These are phyloP conservation scores for Smittia aterrima DNA, from an alignment of 2,888 invertebrate genomes.

Conservation along the genomic window DNA sequence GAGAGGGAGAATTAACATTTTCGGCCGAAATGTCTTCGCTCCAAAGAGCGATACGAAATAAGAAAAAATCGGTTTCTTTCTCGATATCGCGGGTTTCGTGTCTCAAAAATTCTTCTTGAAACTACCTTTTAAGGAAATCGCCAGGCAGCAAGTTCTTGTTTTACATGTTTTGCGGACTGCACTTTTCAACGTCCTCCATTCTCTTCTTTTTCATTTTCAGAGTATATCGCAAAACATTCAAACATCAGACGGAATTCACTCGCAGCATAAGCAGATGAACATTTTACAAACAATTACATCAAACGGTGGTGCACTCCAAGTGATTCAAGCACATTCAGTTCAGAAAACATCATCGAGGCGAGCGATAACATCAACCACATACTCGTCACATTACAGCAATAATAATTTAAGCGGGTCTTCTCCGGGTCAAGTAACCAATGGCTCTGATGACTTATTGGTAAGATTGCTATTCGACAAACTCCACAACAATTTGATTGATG, in stretches of 20 bases:
- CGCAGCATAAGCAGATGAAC: conserved; percentile 60
- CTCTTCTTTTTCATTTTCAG: conserved; percentile 45
- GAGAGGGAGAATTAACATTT: conserved; percentile 11
- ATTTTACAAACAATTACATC: conserved; percentile 69
- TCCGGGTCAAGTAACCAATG: neutral
- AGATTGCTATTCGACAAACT: conserved; percentile 24
- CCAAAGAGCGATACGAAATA: neutral
- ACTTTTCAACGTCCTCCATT: conserved; percentile 5
- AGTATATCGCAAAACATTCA: conserved; percentile 55
- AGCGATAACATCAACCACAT: conserved; percentile 39
- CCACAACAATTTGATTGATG: conserved; percentile 5
- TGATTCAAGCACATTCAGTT: conserved; percentile 63
- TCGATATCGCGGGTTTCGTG: neutral
- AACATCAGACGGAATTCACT: conserved; percentile 54
- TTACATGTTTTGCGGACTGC: conserved; percentile 14
- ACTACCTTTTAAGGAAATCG: conserved; percentile 1
- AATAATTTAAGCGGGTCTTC: neutral
- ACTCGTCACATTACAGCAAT: conserved; percentile 24
- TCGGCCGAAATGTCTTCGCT: neutral
- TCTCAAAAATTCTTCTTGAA: conserved; percentile 7
- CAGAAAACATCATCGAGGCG: conserved; percentile 53
- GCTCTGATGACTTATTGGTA: conserved; percentile 35
- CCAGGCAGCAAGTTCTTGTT: conserved; percentile 4
- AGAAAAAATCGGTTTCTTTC: conserved; percentile 1
- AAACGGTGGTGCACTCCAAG: conserved; percentile 64